Evolutionary conservation across 2,113 vertebrate species (phyloP).

Genomic region (Dolichallabes microphthalmus): DNA sequence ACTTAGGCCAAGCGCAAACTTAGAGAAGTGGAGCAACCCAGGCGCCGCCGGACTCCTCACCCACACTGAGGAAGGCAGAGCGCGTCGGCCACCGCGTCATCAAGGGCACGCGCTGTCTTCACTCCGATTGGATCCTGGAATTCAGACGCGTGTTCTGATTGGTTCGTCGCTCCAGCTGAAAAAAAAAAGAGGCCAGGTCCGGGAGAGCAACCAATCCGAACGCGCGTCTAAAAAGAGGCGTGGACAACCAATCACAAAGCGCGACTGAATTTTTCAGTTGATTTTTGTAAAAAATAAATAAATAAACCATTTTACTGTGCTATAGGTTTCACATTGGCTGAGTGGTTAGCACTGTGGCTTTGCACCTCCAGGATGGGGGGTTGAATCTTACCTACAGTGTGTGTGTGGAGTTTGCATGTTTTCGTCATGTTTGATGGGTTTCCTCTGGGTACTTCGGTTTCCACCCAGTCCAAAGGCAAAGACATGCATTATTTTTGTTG

Average conservation of each 20-base stretch:
- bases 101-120: neutral
- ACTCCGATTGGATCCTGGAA: neutral
- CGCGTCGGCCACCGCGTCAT: constrained; percentile 18
- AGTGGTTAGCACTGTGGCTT: too few relatives aligned
- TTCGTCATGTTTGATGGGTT: too few relatives aligned
- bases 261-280: neutral
- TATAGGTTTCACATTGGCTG: too few relatives aligned
- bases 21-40: neutral
- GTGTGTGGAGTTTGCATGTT: too few relatives aligned
- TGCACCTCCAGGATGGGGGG: too few relatives aligned
- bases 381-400: too few relatives aligned
- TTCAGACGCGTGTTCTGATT: neutral
- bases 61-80: constrained; percentile 36
- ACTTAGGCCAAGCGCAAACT: constrained; percentile 33
- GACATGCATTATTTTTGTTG: too few relatives aligned
- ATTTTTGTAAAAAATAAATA: too few relatives aligned
- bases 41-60: constrained; percentile 14
- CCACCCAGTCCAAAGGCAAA: too few relatives aligned
- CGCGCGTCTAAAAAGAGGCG: neutral
- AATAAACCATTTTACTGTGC: too few relatives aligned
- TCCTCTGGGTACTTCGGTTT: too few relatives aligned
- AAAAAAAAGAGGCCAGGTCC: neutral
- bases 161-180: neutral
- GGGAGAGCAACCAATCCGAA: neutral
- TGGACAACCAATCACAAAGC: neutral